Percentiles rank a stretch among this genome's conserved stretches.
phyloP scores from a whole-genome alignment of 2,888 invertebrate genomes.

The Sphecodes monilicornis region DNA sequence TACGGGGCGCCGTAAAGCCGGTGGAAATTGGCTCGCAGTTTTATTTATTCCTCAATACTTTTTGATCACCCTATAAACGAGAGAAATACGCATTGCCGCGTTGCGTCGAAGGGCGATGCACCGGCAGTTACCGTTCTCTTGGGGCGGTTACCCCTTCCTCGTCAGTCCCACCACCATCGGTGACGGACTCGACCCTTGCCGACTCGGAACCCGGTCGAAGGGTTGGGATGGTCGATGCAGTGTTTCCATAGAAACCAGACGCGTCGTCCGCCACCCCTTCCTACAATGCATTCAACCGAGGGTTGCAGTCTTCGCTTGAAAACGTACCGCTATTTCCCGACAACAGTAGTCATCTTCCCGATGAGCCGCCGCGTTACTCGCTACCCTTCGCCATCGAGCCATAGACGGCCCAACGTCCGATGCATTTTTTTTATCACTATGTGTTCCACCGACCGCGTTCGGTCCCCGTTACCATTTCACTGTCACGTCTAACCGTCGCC shows the following conservation, averaged over 20 bases:
- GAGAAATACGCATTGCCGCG: constrained; percentile 70
- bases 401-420: constrained; percentile 2
- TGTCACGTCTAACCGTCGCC: not conserved
- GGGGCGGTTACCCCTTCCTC: constrained; percentile 71
- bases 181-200: constrained; percentile 74
- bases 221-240: constrained; percentile 86
- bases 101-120: constrained; percentile 80
- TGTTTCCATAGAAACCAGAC: constrained; percentile 85
- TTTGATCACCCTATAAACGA: constrained; percentile 65
- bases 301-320: constrained; percentile 79
- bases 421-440: constrained; percentile 4
- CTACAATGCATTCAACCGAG: constrained; percentile 83
- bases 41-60: constrained; percentile 45
- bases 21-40: not conserved
- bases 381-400: not conserved
- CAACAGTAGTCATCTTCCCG: constrained; percentile 60
- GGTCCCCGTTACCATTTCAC: not conserved
- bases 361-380: constrained; percentile 17
- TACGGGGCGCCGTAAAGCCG: not conserved
- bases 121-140: constrained; percentile 74
- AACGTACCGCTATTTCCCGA: constrained; percentile 69
- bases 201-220: constrained; percentile 73
- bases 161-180: constrained; percentile 55
- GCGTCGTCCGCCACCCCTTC: constrained; percentile 87
- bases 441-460: not conserved